Evolutionary conservation across 2,888 invertebrate genomes (phyloP), one percentile per base, ranked within the genome.

Genomic region (Megamerina dolium): DNA sequence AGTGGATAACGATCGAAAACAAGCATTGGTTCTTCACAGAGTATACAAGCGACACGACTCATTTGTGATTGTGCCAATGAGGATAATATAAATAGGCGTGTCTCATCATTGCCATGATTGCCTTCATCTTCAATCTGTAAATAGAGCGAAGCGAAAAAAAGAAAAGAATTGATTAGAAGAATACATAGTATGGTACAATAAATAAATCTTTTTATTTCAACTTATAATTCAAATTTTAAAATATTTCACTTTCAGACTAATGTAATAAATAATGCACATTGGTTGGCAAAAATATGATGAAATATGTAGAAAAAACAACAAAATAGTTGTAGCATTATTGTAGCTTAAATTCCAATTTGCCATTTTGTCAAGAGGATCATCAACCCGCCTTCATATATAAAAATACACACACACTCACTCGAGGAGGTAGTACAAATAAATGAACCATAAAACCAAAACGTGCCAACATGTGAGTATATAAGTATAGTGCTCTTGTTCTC

Each of bases 1-100:
- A 99, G 77, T 2, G 97, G 97, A 74, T 96, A 97, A 64, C 94
- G 83, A 75, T 97, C 97, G 75, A 92, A 97, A 46, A 97, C 93
- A 54, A 87, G 80, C 79, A 97, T 80, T 46, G 87, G 82, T 42
- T 85, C 85, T 62, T 88, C 85, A 75, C 97, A 95, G 56, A 87
- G 78, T 52, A 91, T 87, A 74, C 87, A 96, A 43, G 82, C 82
- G 32, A 87, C 90, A 60, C 83, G 79, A 52, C 86, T 84, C 73
- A 88, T 86, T 63, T 92, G 90, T 66, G 91, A 85, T 21, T 89
- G 89, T 50, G 94, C 94, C 66, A 97, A 75, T 32, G 92, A 93
- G 49, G 94, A 92, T 66, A 97, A 77, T 60, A 97, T 90, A 77
- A 96, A 96, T 65, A 91, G 87, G 57, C 96, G 82, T 37, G 93